Evolutionary conservation across 2,888 invertebrate species (phyloP), one percentile per base, ranked within the genome.

Genomic region (Trichopria drosophilae): DNA sequence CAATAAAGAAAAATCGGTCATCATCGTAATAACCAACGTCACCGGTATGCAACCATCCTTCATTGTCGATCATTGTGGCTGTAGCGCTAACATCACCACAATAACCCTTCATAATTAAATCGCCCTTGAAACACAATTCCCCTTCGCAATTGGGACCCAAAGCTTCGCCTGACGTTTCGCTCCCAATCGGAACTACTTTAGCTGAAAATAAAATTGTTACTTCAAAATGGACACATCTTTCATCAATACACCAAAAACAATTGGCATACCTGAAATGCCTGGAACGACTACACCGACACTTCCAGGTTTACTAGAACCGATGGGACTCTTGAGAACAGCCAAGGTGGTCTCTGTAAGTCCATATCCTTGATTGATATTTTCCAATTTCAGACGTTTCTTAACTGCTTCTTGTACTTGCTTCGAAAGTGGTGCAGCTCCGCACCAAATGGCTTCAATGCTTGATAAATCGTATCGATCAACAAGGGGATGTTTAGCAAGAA

Each of bases 91-190:
- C 66, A 69, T 91, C 85, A 3, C 86, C 85, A 65, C 87, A 81
- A 72, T 95, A 95, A 0, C 93, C 92, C 68, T 88, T 88, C 87
- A 90, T 90, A 4, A 87, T 81, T 42, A 86, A 78, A 10, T 87
- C 85, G 0, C 91, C 90, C 68, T 88, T 87, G 52, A 93, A 84
- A 75, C 89, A 91, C 1, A 93, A 69, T 74, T 95, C 94, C 6
- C 94, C 94, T 51, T 83, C 82, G 68, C 86, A 67, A 53, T 82
- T 78, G 0, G 85, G 79, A 0, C 86, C 86, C 29, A 88, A 66
- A 2, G 77, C 65, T 61, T 80, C 76, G 19, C 42, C 39, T 3
- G 60, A 57, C 13, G 18, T 56, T 24, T 24, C 24, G 16, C 66
- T 64, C 19, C 55, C 62, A 4, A 65, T 19, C 18, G 57, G 18